Conservation (phyloP, 2,797 vertebrate species). For the Cetoscarus ocellatus region DNA sequence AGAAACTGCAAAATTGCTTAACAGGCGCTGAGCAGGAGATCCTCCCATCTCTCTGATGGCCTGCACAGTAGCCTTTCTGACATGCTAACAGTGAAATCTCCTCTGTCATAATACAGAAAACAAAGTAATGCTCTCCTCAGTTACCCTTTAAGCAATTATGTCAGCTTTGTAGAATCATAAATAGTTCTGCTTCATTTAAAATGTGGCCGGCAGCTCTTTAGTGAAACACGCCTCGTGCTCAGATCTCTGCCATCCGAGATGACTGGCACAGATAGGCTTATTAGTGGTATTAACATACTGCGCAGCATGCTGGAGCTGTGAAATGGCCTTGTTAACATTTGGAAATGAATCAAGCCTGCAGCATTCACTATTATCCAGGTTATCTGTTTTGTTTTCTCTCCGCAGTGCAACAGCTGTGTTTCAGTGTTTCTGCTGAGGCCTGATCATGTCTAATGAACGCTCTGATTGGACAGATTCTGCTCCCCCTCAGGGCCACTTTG, state of each 20-base stretch:
- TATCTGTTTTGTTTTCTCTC: constrained; percentile 51
- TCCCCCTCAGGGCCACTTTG: constrained; percentile 27
- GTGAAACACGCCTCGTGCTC: constrained; percentile 52
- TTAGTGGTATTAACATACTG: constrained; percentile 79
- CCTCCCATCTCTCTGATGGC: constrained; percentile 56
- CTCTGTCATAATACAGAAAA: constrained; percentile 58
- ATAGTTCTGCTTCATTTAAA: constrained; percentile 75
- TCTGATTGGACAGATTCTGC: constrained; percentile 63
- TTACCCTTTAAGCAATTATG: constrained; percentile 77
- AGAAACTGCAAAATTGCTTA: constrained; percentile 77
- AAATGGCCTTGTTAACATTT: constrained; percentile 81
- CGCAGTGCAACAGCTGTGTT: constrained; percentile 68
- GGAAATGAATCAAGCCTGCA: constrained; percentile 77
- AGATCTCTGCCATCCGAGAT: constrained; percentile 70
- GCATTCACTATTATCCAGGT: constrained; percentile 75
- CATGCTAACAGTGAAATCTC: constrained; percentile 58
- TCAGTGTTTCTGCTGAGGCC: constrained; percentile 57
- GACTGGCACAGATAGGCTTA: constrained; percentile 77
- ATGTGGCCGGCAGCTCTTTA: constrained; percentile 72
- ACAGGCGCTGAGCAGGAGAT: constrained; percentile 54
- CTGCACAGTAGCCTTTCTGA: constrained; percentile 50
- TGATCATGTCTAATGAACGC: constrained; percentile 70
- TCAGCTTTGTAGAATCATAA: constrained; percentile 75
- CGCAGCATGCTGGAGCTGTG: constrained; percentile 63
- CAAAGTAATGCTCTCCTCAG: constrained; percentile 65